Conservation (phyloP, 2,888 invertebrate genomes). For the Agapostemon virescens region DNA sequence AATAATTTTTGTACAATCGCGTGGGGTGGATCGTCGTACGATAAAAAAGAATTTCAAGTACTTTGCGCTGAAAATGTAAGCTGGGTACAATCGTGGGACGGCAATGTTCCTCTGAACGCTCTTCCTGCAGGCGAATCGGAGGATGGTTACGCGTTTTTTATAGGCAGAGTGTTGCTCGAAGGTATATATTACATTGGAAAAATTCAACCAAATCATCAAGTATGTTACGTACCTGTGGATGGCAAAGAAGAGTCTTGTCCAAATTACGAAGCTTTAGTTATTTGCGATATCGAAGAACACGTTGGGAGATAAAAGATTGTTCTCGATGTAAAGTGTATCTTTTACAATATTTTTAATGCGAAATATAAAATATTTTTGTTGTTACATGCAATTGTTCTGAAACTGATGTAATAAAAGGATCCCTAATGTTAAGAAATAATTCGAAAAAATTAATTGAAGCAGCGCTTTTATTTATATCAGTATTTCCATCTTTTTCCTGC, state of each 20-base stretch:
- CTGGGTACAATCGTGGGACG: conserved; percentile 73
- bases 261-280: conserved; percentile 76
- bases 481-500: not conserved
- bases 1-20: conserved; percentile 61
- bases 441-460: not conserved
- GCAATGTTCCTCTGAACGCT: conserved; percentile 74
- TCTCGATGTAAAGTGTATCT: not conserved
- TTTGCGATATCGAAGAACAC: conserved; percentile 66
- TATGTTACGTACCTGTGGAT: conserved; percentile 71
- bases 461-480: not conserved
- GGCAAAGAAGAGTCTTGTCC: conserved; percentile 68
- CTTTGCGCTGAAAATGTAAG: conserved; percentile 70
- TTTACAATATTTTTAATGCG: not conserved
- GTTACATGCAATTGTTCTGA: conserved; percentile 1
- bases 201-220: conserved; percentile 74
- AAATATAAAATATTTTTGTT: conserved; percentile 52
- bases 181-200: conserved; percentile 72
- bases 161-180: conserved; percentile 72
- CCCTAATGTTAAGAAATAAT: not conserved
- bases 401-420: conserved; percentile 7
- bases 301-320: conserved; percentile 66
- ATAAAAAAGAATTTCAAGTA: conserved; percentile 70
- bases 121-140: conserved; percentile 74
- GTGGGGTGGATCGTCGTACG: conserved; percentile 68
- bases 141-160: conserved; percentile 71